phyloP scores from a whole-genome alignment of 2,113 vertebrate genomes.

The Podilymbus podiceps region DNA sequence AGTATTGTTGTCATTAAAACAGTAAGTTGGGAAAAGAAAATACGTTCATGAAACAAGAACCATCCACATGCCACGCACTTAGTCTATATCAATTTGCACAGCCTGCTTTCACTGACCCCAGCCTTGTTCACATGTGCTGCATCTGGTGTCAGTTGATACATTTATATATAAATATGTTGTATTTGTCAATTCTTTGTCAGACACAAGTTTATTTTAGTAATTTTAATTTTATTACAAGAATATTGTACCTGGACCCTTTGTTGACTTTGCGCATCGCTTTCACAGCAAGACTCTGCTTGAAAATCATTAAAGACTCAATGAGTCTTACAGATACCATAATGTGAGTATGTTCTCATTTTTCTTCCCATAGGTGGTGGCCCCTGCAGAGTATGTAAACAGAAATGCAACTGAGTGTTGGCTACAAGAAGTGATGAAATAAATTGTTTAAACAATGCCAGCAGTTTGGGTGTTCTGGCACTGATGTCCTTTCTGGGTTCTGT shows the following conservation, averaged over 20 bases:
- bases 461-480: neutral
- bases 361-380: constrained; percentile 48
- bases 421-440: neutral
- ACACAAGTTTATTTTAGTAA: constrained; percentile 63
- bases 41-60: neutral
- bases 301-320: constrained; percentile 72
- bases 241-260: neutral
- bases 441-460: neutral
- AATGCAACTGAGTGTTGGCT: neutral
- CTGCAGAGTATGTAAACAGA: constrained; percentile 49
- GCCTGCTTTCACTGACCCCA: neutral
- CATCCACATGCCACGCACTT: neutral
- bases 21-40: neutral
- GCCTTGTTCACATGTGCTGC: neutral
- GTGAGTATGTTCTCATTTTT: constrained; percentile 59
- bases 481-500: neutral
- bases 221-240: constrained; percentile 67
- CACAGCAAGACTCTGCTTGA: constrained; percentile 45
- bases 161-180: neutral
- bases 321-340: constrained; percentile 64
- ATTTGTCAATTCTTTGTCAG: constrained; percentile 55
- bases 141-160: constrained; percentile 21
- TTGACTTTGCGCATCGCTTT: constrained; percentile 25
- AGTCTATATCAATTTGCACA: neutral
- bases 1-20: neutral